A percentile compares a stretch with the other conserved stretches of the same genome.
These are phyloP conservation scores for Melitaea cinxia DNA, from an alignment of 1,140 invertebrate species.

Conservation along the genomic window DNA sequence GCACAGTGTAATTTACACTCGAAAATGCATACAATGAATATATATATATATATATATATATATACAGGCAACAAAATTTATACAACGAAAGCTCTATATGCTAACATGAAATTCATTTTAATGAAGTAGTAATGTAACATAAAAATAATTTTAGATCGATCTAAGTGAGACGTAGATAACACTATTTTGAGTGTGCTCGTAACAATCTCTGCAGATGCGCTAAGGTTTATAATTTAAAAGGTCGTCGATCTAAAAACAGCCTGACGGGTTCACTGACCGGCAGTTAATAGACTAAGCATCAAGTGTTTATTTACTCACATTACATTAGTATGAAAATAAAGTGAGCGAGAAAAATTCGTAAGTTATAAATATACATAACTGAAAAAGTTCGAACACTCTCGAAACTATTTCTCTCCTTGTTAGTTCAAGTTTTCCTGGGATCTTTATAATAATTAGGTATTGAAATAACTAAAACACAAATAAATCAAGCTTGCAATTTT, in stretches of 20 bases:
- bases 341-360: slow-evolving; percentile 25
- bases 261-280: slow-evolving; percentile 70
- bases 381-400: slow-evolving; percentile 2
- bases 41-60: too few relatives aligned
- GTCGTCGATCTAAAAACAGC: slow-evolving; percentile 72
- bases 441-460: neutral
- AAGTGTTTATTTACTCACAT: slow-evolving; percentile 59
- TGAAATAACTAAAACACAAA: neutral
- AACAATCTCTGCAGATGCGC: neutral
- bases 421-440: slow-evolving; percentile 1
- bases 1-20: too few relatives aligned
- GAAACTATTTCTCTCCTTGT: slow-evolving; percentile 21
- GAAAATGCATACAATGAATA: too few relatives aligned
- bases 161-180: neutral
- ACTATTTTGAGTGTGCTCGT: neutral
- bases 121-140: neutral
- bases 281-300: slow-evolving; percentile 49
- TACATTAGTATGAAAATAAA: slow-evolving; percentile 54
- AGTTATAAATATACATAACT: slow-evolving; percentile 4
- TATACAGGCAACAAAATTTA: too few relatives aligned
- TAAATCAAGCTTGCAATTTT: neutral
- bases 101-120: too few relatives aligned
- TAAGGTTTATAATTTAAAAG: slow-evolving; percentile 49
- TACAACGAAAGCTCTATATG: too few relatives aligned
- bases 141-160: neutral